These are phyloP conservation scores for Azemiops feae DNA, from an alignment of 2,113 vertebrate genomes.

Conservation along the genomic window DNA sequence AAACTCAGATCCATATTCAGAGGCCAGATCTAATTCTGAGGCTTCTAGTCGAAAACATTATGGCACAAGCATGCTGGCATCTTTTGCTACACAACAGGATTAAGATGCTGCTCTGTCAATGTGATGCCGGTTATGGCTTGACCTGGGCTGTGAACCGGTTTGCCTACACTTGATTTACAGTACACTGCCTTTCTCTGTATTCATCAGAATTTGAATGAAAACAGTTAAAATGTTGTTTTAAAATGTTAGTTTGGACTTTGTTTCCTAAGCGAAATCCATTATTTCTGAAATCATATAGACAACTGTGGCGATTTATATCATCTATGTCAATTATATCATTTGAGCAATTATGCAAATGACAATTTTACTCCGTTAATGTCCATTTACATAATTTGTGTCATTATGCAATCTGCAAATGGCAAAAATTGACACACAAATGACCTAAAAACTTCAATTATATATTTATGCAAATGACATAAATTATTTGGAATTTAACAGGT, in stretches of 20 bases:
- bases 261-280: neutral
- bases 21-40: neutral
- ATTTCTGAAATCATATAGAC: neutral
- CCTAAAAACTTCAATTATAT: neutral
- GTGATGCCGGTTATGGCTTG: neutral
- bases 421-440: neutral
- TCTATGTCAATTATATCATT: neutral
- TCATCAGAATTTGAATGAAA: neutral
- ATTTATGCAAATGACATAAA: neutral
- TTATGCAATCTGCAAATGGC: neutral
- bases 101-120: neutral
- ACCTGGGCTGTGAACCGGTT: neutral
- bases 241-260: neutral
- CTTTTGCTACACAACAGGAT: neutral
- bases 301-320: neutral
- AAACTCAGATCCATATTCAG: neutral
- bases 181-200: neutral
- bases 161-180: neutral
- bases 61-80: neutral
- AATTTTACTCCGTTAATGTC: neutral
- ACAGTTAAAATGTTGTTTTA: neutral
- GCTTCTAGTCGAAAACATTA: neutral
- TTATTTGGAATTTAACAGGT: neutral
- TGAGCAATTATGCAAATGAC: neutral
- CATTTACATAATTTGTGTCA: neutral